Base-by-base conservation (phyloP, 2,888 invertebrate genomes). In the Subacronicta megacephala region DNA sequence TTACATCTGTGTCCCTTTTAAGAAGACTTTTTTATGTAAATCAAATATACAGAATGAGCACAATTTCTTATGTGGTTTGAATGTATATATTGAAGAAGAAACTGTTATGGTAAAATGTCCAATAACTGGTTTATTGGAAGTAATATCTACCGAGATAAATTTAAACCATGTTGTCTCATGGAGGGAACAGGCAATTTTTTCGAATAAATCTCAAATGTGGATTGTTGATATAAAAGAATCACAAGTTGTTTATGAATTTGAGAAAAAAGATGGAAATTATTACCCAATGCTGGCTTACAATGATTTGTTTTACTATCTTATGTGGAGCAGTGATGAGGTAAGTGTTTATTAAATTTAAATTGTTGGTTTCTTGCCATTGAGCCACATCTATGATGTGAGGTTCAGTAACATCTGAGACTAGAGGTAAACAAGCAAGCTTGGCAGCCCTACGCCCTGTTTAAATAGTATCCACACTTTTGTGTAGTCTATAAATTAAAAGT, bases 251-350 rank as follows among this genome's bases (percentile, higher is more conserved):
- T 81, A 72, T 78, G 79, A 83, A 53, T 90, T 90, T 82, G 80
- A 84, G 51, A 75, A 81, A 45, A 63, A 50, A 38, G 76, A 69
- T 13, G 69, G 44, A 33, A 76, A 80, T 56, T 89, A 84, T 65
- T 81, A 83, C 62, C 90, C 91, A 31, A 62, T 94, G 12, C 66
- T 72, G 37, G 73, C 80, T 13, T 52, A 83, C 43, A 82, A 88
- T 55, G 82, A 87, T 72, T 63, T 67, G 23, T 87, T 94, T 41
- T 93, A 91, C 61, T 94, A 87, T 64, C 50, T 92, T 26, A 40
- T 81, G 46, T 85, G 85, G 82, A 74, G 71, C 63, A 75, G 80
- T 23, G 69, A 80, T 10, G 83, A 89, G 88, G 93, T 92, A 82
- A 80, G 61, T 26, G n/a, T n/a, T n/a, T 9, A 40, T 23, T n/a